These are phyloP conservation scores for Neomorphus geoffroyi DNA, from an alignment of 2,797 vertebrate genomes.

Conservation along the genomic window DNA sequence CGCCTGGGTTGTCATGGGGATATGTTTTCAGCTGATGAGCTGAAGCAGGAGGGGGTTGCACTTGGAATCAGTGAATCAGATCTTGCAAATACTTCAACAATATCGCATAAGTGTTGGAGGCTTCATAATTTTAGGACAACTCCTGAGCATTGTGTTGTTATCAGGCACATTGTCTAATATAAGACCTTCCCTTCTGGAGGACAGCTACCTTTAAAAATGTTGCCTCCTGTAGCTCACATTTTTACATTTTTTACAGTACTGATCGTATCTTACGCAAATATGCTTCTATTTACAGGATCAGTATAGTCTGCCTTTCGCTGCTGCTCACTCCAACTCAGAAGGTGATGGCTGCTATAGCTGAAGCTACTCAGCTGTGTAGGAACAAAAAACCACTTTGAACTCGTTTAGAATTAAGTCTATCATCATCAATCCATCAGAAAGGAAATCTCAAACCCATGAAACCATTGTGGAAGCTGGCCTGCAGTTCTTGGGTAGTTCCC, in stretches of 20 bases:
- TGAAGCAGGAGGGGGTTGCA: neutral
- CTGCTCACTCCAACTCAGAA: neutral
- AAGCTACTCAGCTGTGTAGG: neutral
- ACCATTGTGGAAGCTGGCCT: neutral
- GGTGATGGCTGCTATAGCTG: neutral
- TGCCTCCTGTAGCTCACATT: neutral
- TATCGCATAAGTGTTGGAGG: neutral
- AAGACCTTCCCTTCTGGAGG: neutral
- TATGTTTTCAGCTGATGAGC: constrained; percentile 16
- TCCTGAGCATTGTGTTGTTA: neutral
- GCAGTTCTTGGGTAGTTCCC: neutral
- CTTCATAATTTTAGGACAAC: neutral
- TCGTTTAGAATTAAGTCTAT: no score
- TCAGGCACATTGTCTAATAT: neutral
- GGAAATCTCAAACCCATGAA: neutral
- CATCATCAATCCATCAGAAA: neutral
- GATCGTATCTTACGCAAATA: neutral
- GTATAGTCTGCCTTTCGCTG: neutral
- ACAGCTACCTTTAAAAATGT: neutral
- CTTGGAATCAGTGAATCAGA: constrained; percentile 9
- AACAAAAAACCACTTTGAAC: no score
- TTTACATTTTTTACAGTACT: neutral
- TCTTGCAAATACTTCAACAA: neutral
- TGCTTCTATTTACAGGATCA: neutral
- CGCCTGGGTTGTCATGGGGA: constrained; percentile 32